These are phyloP conservation scores for Brachypteracias leptosomus DNA, from an alignment of 2,113 vertebrate species.

Conservation along the genomic window DNA sequence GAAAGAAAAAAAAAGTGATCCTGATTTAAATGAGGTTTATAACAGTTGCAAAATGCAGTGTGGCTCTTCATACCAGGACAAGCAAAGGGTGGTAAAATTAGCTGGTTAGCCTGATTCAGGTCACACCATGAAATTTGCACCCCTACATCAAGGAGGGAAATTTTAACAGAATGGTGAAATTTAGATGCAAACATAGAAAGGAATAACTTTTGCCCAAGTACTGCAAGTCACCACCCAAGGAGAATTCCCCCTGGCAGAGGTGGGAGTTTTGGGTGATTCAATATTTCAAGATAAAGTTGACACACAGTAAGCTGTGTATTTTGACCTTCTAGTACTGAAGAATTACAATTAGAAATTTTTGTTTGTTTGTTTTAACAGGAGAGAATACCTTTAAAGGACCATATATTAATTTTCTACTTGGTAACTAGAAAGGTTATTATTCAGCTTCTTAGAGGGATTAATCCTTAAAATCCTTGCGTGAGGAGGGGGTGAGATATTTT, in stretches of 20 bases:
- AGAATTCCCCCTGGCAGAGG: background rate
- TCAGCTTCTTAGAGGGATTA: conserved; percentile 10
- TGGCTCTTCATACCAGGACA: background rate
- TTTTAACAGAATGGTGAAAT: background rate
- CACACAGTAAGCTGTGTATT: background rate
- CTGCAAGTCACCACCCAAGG: background rate
- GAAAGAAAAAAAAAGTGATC: background rate
- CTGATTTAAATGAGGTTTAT: background rate
- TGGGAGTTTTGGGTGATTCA: background rate
- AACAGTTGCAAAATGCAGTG: background rate
- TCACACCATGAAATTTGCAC: background rate
- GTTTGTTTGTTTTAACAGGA: background rate
- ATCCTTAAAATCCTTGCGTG: background rate
- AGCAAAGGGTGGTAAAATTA: background rate
- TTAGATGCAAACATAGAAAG: background rate
- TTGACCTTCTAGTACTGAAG: background rate
- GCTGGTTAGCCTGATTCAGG: background rate
- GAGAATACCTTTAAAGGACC: background rate
- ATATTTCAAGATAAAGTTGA: background rate
- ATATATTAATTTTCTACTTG: background rate
- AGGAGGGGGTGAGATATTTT: background rate
- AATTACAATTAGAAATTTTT: background rate
- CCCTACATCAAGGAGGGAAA: background rate
- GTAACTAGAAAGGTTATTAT: background rate
- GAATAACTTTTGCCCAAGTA: background rate